phyloP scores from a whole-genome alignment of 2,797 vertebrate genomes.

The Poecilia picta region DNA sequence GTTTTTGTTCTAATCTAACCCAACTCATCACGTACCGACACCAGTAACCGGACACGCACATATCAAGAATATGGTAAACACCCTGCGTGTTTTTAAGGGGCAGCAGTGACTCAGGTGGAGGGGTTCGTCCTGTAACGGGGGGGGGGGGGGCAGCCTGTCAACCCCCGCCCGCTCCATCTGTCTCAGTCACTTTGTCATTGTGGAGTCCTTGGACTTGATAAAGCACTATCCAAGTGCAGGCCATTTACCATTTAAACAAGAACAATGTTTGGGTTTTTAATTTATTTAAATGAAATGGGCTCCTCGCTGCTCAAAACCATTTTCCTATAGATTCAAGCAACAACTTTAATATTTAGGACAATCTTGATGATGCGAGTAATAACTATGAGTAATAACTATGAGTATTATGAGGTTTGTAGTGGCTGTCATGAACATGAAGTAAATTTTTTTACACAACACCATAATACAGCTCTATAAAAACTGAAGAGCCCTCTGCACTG shows the following conservation, averaged over 20 bases:
- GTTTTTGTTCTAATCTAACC: background rate
- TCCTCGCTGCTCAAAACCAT: background rate
- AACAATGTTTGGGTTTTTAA: background rate
- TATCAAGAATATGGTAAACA: background rate
- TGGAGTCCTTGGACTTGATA: background rate
- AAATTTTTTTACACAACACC: background rate
- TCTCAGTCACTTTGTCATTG: background rate
- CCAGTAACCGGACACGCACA: constrained; percentile 3
- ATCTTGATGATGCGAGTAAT: background rate
- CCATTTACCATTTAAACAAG: background rate
- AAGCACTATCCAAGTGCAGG: background rate
- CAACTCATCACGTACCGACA: background rate
- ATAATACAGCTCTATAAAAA: too few relatives aligned
- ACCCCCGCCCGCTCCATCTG: background rate
- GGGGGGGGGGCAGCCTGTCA: background rate
- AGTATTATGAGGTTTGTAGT: background rate
- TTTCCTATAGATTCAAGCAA: background rate
- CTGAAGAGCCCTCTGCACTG: too few relatives aligned
- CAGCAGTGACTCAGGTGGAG: too few relatives aligned
- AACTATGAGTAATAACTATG: background rate
- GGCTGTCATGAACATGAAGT: background rate
- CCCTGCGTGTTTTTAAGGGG: background rate
- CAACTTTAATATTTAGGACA: background rate
- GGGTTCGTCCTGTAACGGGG: too few relatives aligned
- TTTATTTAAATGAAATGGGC: background rate